A percentile compares a stretch with the other conserved stretches of the same genome.
These are phyloP conservation scores for Okamejei kenojei DNA, from an alignment of 2,797 vertebrate genomes.

Conservation along the genomic window DNA sequence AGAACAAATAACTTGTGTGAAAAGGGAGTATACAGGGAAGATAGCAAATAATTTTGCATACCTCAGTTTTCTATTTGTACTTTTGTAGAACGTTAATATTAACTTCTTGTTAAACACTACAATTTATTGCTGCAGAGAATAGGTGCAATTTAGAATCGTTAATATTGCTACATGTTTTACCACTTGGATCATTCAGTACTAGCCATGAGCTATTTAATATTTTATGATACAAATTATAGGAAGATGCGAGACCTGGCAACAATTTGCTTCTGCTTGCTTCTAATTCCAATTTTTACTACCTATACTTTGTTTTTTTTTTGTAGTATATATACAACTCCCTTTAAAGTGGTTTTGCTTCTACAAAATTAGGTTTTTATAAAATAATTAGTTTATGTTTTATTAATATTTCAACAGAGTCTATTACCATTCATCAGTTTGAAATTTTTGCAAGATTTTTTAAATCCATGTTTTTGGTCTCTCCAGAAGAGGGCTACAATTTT, in stretches of 20 bases:
- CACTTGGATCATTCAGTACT: not conserved
- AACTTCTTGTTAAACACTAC: not conserved
- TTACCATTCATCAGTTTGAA: not conserved
- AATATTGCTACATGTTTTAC: not conserved
- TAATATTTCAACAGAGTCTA: not conserved
- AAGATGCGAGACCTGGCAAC: not conserved
- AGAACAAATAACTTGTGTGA: not conserved
- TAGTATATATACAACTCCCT: not conserved
- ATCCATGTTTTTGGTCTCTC: not conserved
- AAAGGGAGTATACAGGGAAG: not conserved
- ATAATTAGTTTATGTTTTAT: not conserved
- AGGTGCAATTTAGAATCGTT: not conserved
- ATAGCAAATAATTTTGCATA: not conserved
- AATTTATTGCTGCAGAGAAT: not conserved
- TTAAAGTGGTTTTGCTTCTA: not conserved
- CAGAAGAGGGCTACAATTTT: not conserved
- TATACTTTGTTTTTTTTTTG: not conserved
- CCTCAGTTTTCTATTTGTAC: not conserved
- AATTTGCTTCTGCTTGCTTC: not conserved
- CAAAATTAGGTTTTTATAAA: not conserved
- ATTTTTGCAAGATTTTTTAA: not conserved
- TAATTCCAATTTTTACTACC: not conserved
- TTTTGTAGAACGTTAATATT: not conserved
- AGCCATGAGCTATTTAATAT: not conserved
- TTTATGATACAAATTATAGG: not conserved